Evolutionary conservation across 1,140 invertebrate species (phyloP), one percentile per base, ranked within the genome.

Genomic region (Gryllus bimaculatus): DNA sequence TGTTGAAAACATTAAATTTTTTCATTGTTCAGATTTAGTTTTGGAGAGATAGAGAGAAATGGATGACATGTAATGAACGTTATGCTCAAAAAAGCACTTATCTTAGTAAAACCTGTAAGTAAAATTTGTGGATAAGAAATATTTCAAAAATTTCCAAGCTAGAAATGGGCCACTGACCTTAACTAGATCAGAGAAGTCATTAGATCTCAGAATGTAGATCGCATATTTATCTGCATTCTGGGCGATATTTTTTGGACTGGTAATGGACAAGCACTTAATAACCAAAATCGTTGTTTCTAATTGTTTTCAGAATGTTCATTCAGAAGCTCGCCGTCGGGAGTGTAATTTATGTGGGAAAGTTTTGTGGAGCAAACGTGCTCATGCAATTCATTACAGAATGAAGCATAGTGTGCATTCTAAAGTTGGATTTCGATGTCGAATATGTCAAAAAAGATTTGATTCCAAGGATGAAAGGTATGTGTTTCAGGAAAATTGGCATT

Each of bases 341-440:
- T 83, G 83, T 77, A 78, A 77, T 47, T 73, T 81, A 8, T 83
- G 83, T 78, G 81, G 82, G 0, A 83, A 83, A 75, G 81, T 80
- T 4, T 74, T 82, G 8, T 81, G 79, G 78, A 82, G 78, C 48
- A 81, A 81, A 74, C 77, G 82, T 74, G 81, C 82, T 47, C 80
- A 81, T 73, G 77, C 77, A 26, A 81, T 81, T 21, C 83, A 83
- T 75, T 79, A 78, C 48, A 54, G 82, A 73, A 80, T 83, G 81
- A 83, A 83, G 78, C 83, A 83, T 81, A 74, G 76, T 73, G 77
- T 78, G 8, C 66, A 48, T 8, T 79, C 81, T 10, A 81, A 80
- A 78, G 79, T 81, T 77, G 82, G 82, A 15, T 83, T 83, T 75
- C 76, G 81, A 15, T 83, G 83, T 76, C 79, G 83, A 15, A 77